These are phyloP conservation scores for Catharus fuscescens DNA, from an alignment of 2,113 vertebrate species.

Conservation along the genomic window DNA sequence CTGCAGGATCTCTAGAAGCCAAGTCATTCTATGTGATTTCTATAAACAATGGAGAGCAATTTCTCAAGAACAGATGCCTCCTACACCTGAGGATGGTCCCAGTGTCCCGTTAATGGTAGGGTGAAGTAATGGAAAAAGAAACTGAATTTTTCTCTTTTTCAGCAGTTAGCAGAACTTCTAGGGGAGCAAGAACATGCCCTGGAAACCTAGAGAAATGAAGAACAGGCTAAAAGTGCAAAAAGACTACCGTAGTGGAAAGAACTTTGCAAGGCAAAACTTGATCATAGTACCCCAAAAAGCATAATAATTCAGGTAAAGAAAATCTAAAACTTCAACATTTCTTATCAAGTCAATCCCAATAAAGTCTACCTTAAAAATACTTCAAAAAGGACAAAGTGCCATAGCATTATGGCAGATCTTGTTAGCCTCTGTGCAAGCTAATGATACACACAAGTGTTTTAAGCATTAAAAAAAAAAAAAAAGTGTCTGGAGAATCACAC, in stretches of 20 bases:
- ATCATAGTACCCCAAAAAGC: background rate
- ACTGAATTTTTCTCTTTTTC: background rate
- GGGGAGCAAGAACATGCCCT: background rate
- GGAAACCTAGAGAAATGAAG: background rate
- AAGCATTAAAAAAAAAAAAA: background rate
- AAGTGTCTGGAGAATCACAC: background rate
- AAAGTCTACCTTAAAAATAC: background rate
- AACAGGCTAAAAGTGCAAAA: background rate
- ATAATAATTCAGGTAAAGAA: background rate
- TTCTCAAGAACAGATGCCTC: background rate
- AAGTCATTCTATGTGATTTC: background rate
- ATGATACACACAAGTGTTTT: background rate
- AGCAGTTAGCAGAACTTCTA: background rate
- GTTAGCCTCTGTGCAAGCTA: background rate
- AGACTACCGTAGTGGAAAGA: background rate
- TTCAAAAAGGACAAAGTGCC: background rate
- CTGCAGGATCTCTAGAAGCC: background rate
- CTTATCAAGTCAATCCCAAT: background rate
- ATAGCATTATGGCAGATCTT: background rate
- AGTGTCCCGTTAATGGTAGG: background rate
- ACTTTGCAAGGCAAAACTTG: background rate
- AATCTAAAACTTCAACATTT: background rate
- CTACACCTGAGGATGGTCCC: background rate
- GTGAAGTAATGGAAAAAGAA: background rate
- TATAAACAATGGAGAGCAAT: background rate